Evolutionary conservation across 2,113 vertebrate species (phyloP).

Genomic region (Entosphenus tridentatus): DNA sequence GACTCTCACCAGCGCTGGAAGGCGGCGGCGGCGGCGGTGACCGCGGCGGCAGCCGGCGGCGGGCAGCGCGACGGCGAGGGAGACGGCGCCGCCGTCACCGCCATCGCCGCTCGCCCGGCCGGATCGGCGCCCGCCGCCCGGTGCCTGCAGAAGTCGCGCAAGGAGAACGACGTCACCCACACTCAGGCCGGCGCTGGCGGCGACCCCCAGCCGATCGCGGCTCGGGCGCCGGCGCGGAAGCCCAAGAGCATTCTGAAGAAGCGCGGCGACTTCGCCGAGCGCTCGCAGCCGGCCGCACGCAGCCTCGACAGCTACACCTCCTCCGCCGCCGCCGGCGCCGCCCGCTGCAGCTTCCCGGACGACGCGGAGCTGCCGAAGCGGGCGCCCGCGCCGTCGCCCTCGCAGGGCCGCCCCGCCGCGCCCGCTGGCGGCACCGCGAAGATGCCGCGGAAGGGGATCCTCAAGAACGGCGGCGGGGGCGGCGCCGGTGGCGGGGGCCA

Average conservation of each 20-base stretch:
- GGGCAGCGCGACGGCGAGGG: too few species aligned
- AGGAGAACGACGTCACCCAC: conserved; percentile 46
- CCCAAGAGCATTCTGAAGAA: conserved; percentile 92
- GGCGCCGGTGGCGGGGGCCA: conserved; percentile 13
- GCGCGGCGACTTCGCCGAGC: conserved; percentile 46
- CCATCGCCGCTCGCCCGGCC: too few species aligned
- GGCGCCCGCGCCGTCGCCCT: too few species aligned
- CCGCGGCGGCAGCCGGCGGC: too few species aligned
- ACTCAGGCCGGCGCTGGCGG: conserved; percentile 19
- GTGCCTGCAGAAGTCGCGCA: conserved; percentile 71
- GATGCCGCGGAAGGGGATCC: conserved; percentile 83
- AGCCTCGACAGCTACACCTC: too few species aligned
- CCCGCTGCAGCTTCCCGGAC: too few species aligned
- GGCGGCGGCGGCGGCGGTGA: too few species aligned
- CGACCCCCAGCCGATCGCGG: conserved; percentile 20
- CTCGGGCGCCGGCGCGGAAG: conserved; percentile 54
- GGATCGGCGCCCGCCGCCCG: conserved; percentile 30
- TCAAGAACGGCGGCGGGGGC: conserved; percentile 57
- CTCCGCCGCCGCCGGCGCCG: too few species aligned
- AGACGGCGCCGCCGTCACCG: too few species aligned
- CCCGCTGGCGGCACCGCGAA: background rate
- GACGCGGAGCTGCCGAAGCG: too few species aligned
- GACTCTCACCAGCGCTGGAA: conserved; percentile 8
- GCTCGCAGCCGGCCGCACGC: conserved; percentile 20
- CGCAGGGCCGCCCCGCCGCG: too few species aligned